A percentile compares a stretch with the other conserved stretches of the same genome.
Conservation (phyloP, 1,140 invertebrate genomes). For the Parapsyche elsis region DNA sequence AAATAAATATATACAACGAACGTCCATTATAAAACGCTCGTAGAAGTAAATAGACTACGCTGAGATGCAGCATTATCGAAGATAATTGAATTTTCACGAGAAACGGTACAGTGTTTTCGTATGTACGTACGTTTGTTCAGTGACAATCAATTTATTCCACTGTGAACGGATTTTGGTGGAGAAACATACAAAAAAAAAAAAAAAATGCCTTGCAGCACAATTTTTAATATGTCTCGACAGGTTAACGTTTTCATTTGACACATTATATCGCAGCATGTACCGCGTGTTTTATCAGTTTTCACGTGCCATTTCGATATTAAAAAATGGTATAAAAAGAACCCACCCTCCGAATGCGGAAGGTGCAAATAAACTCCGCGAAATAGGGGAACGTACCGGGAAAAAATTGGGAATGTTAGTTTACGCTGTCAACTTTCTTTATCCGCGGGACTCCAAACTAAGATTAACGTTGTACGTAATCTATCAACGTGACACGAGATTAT, state of each 20-base stretch:
- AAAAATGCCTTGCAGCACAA: no score
- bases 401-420: constrained; percentile 32
- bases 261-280: background rate
- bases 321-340: background rate
- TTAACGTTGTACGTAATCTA: constrained; percentile 44
- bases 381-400: background rate
- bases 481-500: constrained; percentile 44
- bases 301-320: constrained; percentile 12
- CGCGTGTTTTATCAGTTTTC: constrained; percentile 13
- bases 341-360: background rate
- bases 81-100: no score
- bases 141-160: no score
- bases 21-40: no score
- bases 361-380: background rate
- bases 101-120: no score
- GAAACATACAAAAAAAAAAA: no score
- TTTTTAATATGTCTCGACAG: background rate
- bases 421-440: constrained; percentile 42
- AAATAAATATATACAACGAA: no score
- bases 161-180: no score
- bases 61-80: no score
- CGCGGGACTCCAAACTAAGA: constrained; percentile 39
- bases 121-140: no score
- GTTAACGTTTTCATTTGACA: constrained; percentile 15
- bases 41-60: no score